Conservation (phyloP, 2,797 vertebrate genomes). For the Rallus crepitans region DNA sequence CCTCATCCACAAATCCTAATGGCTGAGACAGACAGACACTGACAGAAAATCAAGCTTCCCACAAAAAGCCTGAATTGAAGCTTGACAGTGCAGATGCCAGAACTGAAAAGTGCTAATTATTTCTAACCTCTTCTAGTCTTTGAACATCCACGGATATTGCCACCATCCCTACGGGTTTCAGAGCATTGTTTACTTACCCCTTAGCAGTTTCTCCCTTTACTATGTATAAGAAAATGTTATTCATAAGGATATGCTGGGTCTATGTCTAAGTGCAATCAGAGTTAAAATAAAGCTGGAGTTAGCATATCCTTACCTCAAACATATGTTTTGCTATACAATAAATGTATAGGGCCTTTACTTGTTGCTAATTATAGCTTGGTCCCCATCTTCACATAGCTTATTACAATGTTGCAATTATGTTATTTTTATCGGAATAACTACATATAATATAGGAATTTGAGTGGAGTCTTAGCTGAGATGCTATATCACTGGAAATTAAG, state of each 20-base stretch:
- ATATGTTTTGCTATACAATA: not conserved
- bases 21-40: not conserved
- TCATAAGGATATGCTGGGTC: not conserved
- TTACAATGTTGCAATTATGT: not conserved
- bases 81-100: not conserved
- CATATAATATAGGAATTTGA: not conserved
- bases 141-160: not conserved
- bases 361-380: not conserved
- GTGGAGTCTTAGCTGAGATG: not conserved
- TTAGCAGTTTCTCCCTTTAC: not conserved
- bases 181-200: not conserved
- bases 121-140: not conserved
- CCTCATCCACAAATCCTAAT: not conserved
- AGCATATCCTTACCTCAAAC: not conserved
- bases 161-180: not conserved
- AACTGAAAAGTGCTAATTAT: not conserved
- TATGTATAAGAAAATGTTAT: not conserved
- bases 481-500: not conserved
- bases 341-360: not conserved
- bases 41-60: not conserved
- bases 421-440: not conserved
- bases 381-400: not conserved
- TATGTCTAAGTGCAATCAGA: not conserved
- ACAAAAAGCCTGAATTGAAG: not conserved
- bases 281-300: not conserved